These are phyloP conservation scores for Catharus minimus DNA, from an alignment of 2,113 vertebrate species.

Conservation along the genomic window DNA sequence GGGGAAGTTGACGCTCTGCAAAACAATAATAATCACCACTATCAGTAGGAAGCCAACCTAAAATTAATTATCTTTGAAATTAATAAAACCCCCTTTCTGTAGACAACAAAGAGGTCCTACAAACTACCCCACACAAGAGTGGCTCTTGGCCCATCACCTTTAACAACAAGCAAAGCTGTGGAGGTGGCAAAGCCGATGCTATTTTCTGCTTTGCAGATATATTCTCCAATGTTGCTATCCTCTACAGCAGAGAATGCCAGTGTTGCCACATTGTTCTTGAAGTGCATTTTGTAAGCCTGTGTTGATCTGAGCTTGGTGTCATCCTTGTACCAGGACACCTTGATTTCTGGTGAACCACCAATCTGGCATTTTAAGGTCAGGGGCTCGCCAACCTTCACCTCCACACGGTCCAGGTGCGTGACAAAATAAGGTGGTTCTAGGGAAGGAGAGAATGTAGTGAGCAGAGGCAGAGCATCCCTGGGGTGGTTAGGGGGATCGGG, in stretches of 20 bases:
- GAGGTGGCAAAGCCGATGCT: slow-evolving; percentile 85
- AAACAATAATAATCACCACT: slow-evolving; percentile 49
- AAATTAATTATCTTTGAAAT: background rate
- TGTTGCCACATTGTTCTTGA: slow-evolving; percentile 86
- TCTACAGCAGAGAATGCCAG: slow-evolving; percentile 87
- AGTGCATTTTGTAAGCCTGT: slow-evolving; percentile 88
- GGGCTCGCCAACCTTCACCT: slow-evolving; percentile 88
- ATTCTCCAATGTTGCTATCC: slow-evolving; percentile 89
- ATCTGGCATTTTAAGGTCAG: slow-evolving; percentile 90
- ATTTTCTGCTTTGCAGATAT: slow-evolving; percentile 95
- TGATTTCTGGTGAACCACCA: slow-evolving; percentile 93
- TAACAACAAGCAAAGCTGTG: slow-evolving; percentile 84
- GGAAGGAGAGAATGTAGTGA: slow-evolving; percentile 54
- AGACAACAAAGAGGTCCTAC: background rate
- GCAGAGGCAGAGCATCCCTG: background rate
- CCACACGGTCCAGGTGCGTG: slow-evolving; percentile 86
- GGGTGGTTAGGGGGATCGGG: background rate
- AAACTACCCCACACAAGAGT: slow-evolving; percentile 79
- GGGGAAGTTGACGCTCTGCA: slow-evolving; percentile 93
- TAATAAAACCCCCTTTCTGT: background rate
- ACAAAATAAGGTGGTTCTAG: slow-evolving; percentile 93
- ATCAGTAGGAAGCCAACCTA: background rate
- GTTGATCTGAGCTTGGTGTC: slow-evolving; percentile 93
- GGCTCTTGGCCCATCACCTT: slow-evolving; percentile 82
- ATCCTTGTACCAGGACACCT: slow-evolving; percentile 96